Conservation (phyloP, 2,888 invertebrate species). For the Drosophila phalerata region DNA sequence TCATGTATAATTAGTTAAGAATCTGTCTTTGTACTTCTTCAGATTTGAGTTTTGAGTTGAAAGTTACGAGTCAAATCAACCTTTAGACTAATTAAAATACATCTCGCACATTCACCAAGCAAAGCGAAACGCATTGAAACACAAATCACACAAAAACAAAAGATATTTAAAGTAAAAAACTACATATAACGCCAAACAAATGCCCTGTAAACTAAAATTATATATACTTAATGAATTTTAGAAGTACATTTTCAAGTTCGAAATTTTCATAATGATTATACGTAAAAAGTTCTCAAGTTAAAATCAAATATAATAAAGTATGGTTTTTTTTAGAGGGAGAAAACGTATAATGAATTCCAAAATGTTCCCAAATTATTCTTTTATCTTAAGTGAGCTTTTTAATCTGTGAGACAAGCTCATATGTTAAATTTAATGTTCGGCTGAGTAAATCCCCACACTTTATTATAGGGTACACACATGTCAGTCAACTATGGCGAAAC, state of each 20-base stretch:
- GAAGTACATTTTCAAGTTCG: not conserved
- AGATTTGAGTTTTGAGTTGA: not conserved
- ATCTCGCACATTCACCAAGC: slow-evolving; percentile 13
- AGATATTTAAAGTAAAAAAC: not conserved
- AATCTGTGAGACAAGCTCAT: not conserved
- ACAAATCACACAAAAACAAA: slow-evolving; percentile 8
- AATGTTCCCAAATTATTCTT: not conserved
- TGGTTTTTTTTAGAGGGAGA: not conserved
- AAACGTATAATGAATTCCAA: not conserved
- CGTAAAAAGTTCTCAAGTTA: not conserved
- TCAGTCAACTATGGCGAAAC: not conserved
- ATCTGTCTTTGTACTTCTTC: slow-evolving; percentile 3
- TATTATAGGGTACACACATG: slow-evolving; percentile 4
- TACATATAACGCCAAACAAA: not conserved
- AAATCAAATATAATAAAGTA: not conserved
- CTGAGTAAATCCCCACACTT: not conserved
- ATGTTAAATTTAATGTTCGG: not conserved
- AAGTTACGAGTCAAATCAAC: slow-evolving; percentile 15
- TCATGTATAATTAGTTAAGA: slow-evolving; percentile 4
- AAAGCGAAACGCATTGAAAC: slow-evolving; percentile 29
- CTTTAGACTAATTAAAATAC: slow-evolving; percentile 36
- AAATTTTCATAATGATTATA: not conserved
- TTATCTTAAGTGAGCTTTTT: not conserved
- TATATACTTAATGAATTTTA: not conserved
- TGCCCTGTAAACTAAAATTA: slow-evolving; percentile 1